These are phyloP conservation scores for Anguilla marmorata DNA, from an alignment of 2,797 vertebrate species.

Conservation along the genomic window DNA sequence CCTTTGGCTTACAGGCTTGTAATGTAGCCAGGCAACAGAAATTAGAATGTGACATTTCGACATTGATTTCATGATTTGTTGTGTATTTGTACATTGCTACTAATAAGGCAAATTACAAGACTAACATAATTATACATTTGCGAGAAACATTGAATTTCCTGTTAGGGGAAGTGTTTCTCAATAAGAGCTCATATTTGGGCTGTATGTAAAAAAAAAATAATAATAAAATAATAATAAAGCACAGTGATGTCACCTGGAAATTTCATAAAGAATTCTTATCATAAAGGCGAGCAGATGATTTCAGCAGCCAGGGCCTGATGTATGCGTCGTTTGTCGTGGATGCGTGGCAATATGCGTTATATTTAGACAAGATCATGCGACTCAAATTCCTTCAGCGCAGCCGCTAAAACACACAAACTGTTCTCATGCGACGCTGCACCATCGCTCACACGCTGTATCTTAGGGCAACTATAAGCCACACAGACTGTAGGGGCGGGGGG, in stretches of 20 bases:
- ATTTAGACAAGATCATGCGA: constrained; percentile 60
- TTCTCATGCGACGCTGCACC: neutral
- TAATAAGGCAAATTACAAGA: neutral
- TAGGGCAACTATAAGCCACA: neutral
- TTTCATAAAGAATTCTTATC: neutral
- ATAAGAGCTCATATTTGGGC: neutral
- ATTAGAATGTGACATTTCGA: neutral
- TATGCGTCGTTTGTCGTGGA: neutral
- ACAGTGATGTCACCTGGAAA: neutral
- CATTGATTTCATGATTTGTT: neutral
- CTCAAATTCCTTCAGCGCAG: constrained; percentile 62
- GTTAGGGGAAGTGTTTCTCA: neutral
- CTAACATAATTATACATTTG: neutral
- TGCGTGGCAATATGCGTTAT: constrained; percentile 43
- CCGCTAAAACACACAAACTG: neutral
- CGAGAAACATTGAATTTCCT: neutral
- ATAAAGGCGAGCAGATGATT: neutral
- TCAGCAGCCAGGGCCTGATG: neutral
- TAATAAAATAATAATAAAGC: neutral
- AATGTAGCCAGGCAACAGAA: neutral
- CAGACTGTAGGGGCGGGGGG: no score
- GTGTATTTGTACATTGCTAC: neutral
- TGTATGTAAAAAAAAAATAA: neutral
- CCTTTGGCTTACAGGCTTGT: neutral
- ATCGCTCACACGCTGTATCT: neutral